Evolutionary conservation across 2,797 vertebrate genomes (phyloP), one percentile per base, ranked within the genome.

Genomic region (Anguilla megastoma): DNA sequence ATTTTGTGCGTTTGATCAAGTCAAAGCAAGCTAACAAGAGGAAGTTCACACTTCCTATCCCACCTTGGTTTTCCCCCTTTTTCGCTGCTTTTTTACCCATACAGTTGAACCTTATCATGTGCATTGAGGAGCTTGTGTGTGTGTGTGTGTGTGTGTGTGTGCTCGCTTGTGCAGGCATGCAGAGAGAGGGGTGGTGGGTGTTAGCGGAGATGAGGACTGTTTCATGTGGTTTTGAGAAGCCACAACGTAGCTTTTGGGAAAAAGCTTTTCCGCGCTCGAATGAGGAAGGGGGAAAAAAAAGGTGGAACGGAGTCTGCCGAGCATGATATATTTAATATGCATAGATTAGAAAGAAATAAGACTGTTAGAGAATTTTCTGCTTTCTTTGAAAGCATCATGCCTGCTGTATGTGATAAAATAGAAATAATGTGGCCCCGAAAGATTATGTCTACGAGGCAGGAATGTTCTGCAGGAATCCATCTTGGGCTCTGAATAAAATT

Each of bases 401-500:
- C 86, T 91, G 92, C 87, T 89, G n/a, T 76, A 63, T 88, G 90
- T 90, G 88, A 89, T 90, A 85, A 88, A 56, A 87, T 87, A 88
- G 82, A 90, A 90, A 66, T 83, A 88, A 92, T 50, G 41, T 91
- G 85, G 88, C 88, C 88, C 86, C 88, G 88, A 90, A 93, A 91
- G 86, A 94, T 90, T 86, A 90, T 87, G 90, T 94, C 92, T 91
- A 93, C 91, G 84, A 92, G 92, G 89, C 91, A 93, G 89, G 91
- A 88, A 94, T 92, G 88, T 82, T 82, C 79, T 82, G 79, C 87
- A 90, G 89, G 89, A 91, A 90, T 91, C 90, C 87, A 84, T 94
- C 89, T 92, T 88, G 88, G 92, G 90, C 88, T 86, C 85, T 87
- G 90, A 91, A 91, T 94, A 90, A 93, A 94, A 94, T 93, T 94